phyloP scores from a whole-genome alignment of 2,113 vertebrate genomes.

The Anolis carolinensis region DNA sequence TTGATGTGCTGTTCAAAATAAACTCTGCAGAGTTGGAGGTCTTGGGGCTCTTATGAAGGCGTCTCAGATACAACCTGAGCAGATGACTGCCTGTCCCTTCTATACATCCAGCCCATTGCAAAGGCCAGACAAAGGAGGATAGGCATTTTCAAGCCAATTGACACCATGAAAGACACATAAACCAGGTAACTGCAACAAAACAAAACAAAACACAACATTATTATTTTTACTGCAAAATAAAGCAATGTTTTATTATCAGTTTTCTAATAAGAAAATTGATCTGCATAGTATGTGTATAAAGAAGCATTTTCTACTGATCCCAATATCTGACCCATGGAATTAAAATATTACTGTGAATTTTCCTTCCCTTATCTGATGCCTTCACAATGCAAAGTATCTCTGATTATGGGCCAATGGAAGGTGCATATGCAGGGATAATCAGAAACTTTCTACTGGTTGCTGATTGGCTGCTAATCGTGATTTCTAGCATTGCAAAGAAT shows the following conservation, averaged over 20 bases:
- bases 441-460: neutral
- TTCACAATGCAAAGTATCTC: neutral
- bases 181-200: neutral
- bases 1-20: neutral
- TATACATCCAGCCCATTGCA: conserved; percentile 18
- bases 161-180: neutral
- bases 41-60: neutral
- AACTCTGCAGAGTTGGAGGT: neutral
- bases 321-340: neutral
- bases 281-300: neutral
- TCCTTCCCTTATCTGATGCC: too few species aligned
- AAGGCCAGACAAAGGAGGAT: neutral
- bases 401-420: neutral
- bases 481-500: neutral
- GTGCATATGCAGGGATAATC: neutral
- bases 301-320: neutral
- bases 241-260: neutral
- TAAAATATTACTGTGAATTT: too few species aligned
- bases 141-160: conserved; percentile 23
- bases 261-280: neutral
- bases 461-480: neutral
- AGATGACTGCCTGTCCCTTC: neutral
- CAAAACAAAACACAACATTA: neutral
- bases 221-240: neutral
- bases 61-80: neutral